Evolutionary conservation across 2,797 vertebrate genomes (phyloP).

Genomic region (Numenius phaeopus): DNA sequence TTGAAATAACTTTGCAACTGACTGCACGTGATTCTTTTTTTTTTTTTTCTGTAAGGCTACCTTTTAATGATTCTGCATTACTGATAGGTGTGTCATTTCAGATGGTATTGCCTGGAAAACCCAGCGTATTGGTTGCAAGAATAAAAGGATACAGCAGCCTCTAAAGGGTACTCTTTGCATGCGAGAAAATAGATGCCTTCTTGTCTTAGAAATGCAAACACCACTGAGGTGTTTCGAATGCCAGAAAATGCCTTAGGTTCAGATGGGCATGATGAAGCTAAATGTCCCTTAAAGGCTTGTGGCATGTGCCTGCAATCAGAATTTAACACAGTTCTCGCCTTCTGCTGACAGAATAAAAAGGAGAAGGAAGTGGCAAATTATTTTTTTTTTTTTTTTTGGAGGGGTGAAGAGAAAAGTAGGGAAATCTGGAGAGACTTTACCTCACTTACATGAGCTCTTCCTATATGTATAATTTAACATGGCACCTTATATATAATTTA

Average conservation of each 20-base stretch:
- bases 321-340: background rate
- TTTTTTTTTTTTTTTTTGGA: background rate
- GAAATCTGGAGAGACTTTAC: constrained; percentile 42
- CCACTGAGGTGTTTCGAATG: background rate
- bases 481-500: constrained; percentile 73
- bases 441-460: constrained; percentile 52
- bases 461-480: constrained; percentile 73
- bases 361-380: background rate
- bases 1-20: background rate
- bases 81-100: background rate
- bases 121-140: background rate
- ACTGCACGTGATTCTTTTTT: background rate
- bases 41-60: background rate
- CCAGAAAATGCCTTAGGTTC: background rate
- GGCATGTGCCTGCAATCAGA: background rate
- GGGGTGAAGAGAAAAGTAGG: background rate
- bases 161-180: background rate
- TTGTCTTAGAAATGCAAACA: background rate
- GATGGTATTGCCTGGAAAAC: background rate
- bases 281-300: constrained; percentile 13
- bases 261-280: background rate
- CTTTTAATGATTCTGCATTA: background rate
- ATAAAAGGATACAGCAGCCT: background rate
- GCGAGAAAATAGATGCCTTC: background rate
- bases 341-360: constrained; percentile 37